Base-by-base conservation (phyloP, 64 coral and sea anemone genomes). In the Montipora capricornis region DNA sequence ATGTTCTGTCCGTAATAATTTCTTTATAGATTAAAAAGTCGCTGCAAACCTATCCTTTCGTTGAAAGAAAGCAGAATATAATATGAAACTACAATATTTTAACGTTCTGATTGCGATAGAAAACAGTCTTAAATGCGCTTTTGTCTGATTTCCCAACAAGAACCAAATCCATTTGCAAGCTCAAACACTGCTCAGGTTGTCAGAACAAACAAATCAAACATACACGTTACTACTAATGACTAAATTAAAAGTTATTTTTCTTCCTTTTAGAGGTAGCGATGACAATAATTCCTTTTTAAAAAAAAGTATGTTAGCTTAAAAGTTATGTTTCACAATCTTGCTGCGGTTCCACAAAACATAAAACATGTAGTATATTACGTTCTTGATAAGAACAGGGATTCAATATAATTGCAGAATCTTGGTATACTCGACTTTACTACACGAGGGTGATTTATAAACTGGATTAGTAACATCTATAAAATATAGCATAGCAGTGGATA, bases 401-500 rank as follows among this genome's bases (percentile, higher is more conserved):
- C 24, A 26, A 26, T 26, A 26, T 26, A 26, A 26, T 26, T 26
- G 24, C 24, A 26, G 24, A 26, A 26, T 26, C 24, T 26, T 26
- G 24, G 24, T 26, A 26, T 3, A 66, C 51, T 66, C 15, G 61
- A 14, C 15, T 66, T 16, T 16, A 66, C 61, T 66, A 11, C 61
- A 66, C 3, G 9, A 66, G 61, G 15, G 11, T 53, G 51, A 53
- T 66, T 66, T 66, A 26, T 66, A 11, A 66, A 66, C 6, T 66
- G 61, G 61, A 14, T 66, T 66, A 66, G 61, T 66, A 66, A 66
- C 61, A 66, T 26, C 24, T 66, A 8, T 66, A 66, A 66, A 66
- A 66, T 66, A 66, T 66, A 66, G 61, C 61, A 66, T 66, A 66
- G 61, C 61, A 66, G 61, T 66, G 61, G 61, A 66, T 66, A 66